A percentile compares a stretch with the other conserved stretches of the same genome.
Evolutionary conservation across 2,888 invertebrate genomes (phyloP).

Genomic region (Bunonema sp.): DNA sequence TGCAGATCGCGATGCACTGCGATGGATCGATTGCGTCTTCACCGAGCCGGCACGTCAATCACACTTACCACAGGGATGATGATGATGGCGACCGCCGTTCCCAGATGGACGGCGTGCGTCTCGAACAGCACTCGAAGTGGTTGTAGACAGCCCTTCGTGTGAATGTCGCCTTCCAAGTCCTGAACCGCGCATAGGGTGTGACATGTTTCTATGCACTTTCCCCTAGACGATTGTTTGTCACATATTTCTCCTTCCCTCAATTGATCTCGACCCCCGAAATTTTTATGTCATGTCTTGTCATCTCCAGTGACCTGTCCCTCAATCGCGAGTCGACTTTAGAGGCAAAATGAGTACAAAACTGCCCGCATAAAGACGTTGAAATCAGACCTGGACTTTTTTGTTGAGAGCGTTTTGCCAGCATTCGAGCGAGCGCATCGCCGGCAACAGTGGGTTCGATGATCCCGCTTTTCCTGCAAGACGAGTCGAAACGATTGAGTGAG

Average conservation of each 20-base stretch:
- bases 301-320: no score
- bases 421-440: constrained; percentile 37
- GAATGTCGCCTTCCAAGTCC: constrained; percentile 3
- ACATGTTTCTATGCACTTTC: no score
- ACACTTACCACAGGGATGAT: constrained; percentile 43
- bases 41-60: background rate
- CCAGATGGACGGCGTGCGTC: constrained; percentile 40
- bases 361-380: no score
- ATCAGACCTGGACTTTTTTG: no score
- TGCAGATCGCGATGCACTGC: constrained; percentile 37
- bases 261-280: no score
- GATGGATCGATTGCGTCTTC: constrained; percentile 5
- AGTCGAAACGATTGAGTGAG: background rate
- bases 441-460: constrained; percentile 29
- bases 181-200: no score
- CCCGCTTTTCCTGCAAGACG: constrained; percentile 11
- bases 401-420: constrained; percentile 43
- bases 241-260: no score
- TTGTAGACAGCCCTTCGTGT: constrained; percentile 32
- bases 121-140: constrained; percentile 38
- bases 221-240: no score
- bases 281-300: no score
- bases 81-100: constrained; percentile 34
- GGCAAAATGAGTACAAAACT: no score
- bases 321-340: no score